A percentile compares a stretch with the other conserved stretches of the same genome.
Conservation (phyloP, 1,140 invertebrate species). For the Melipona quadrifasciata region DNA sequence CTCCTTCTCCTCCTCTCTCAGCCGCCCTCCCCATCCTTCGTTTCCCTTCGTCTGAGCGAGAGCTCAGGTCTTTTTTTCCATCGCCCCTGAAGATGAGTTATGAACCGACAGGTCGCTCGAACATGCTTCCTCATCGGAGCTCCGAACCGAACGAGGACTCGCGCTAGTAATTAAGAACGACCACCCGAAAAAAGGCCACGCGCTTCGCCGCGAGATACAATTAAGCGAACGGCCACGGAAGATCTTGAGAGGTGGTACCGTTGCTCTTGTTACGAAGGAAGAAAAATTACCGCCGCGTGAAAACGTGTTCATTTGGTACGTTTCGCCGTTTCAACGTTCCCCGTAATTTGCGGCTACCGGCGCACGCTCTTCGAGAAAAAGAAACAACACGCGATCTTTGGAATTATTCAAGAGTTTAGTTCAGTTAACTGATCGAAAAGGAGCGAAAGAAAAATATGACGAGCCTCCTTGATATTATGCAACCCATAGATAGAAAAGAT, state of each 20-base stretch:
- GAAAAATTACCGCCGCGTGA: conserved; percentile 31
- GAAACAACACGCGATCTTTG: not conserved
- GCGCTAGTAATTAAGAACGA: conserved; percentile 67
- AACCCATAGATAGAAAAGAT: not conserved
- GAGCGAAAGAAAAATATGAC: not conserved
- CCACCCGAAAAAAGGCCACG: conserved; percentile 52
- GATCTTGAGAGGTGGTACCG: conserved; percentile 36
- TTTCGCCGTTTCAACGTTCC: not conserved
- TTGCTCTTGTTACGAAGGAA: conserved; percentile 40
- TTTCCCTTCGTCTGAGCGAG: conserved; percentile 52
- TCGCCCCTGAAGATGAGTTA: conserved; percentile 76
- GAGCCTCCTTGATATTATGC: not conserved
- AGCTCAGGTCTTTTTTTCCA: conserved; percentile 57
- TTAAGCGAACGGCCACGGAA: conserved; percentile 44
- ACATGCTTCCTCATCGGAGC: conserved; percentile 66
- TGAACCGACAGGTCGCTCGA: conserved; percentile 70
- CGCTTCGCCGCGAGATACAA: conserved; percentile 44
- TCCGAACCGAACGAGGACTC: conserved; percentile 52
- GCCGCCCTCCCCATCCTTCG: conserved; percentile 18
- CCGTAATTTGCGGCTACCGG: not conserved
- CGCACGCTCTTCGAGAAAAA: too few species aligned
- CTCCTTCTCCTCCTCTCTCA: conserved; percentile 27
- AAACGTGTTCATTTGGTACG: conserved; percentile 39
- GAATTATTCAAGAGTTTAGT: too few species aligned
- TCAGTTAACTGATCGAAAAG: too few species aligned